Conservation (phyloP, 2,797 vertebrate species). For the Naso thynnoides region DNA sequence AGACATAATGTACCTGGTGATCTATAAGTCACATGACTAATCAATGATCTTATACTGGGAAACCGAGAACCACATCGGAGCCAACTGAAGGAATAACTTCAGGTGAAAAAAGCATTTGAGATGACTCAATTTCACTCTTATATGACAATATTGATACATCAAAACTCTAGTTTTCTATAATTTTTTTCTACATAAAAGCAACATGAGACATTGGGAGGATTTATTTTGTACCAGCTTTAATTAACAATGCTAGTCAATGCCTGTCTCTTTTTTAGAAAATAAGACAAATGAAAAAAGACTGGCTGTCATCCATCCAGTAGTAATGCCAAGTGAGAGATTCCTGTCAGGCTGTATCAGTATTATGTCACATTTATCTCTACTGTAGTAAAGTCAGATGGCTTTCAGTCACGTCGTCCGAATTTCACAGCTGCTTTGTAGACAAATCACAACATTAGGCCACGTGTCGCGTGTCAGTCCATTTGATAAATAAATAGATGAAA, state of each 20-base stretch:
- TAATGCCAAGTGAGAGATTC: background rate
- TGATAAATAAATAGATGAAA: too few species aligned
- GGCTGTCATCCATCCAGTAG: constrained; percentile 4
- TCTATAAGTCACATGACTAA: too few species aligned
- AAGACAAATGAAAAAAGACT: background rate
- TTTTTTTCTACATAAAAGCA: background rate
- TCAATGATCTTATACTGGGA: background rate
- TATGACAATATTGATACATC: background rate
- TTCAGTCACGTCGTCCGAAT: too few species aligned
- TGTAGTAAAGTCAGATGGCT: background rate
- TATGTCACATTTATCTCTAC: constrained; percentile 5
- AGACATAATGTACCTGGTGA: too few species aligned
- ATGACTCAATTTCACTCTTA: background rate
- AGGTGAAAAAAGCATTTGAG: background rate
- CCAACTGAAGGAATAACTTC: background rate
- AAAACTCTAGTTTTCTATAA: background rate
- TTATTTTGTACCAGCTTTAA: background rate
- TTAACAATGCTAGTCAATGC: background rate
- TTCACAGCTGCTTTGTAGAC: too few species aligned
- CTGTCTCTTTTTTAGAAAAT: background rate
- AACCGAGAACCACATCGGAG: background rate
- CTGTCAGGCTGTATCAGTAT: background rate
- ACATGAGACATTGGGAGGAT: background rate
- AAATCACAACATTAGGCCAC: too few species aligned
- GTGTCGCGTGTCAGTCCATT: too few species aligned